Percentiles rank a stretch among this genome's conserved stretches.
Evolutionary conservation across 2,113 vertebrate species (phyloP).

Genomic region (Saguinus imperator): DNA sequence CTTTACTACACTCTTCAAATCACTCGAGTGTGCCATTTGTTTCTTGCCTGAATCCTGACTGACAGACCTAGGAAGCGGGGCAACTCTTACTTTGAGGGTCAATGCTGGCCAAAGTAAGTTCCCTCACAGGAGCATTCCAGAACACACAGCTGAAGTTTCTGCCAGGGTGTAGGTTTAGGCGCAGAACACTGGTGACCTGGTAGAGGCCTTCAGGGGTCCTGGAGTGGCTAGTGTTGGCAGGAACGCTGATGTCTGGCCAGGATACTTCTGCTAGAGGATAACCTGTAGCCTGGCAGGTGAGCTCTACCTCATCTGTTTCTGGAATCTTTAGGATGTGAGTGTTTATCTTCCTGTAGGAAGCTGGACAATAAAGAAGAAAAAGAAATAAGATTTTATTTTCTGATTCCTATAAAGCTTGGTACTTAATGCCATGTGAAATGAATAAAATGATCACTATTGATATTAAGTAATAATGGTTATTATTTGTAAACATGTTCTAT

Average conservation of each 20-base stretch:
- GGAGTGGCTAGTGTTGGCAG: constrained; percentile 77
- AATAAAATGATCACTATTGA: not conserved
- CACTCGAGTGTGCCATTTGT: not conserved
- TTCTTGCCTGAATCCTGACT: not conserved
- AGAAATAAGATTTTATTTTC: not conserved
- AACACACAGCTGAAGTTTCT: constrained; percentile 89
- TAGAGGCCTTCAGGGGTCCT: constrained; percentile 83
- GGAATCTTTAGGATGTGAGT: constrained; percentile 55
- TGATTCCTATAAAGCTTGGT: not conserved
- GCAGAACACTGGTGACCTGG: constrained; percentile 86
- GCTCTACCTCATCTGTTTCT: constrained; percentile 74
- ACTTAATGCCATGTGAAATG: not conserved
- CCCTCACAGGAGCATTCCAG: constrained; percentile 73
- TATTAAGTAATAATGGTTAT: constrained; percentile 2
- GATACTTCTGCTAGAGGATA: constrained; percentile 85
- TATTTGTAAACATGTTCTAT: not conserved
- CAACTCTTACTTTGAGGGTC: constrained; percentile 68
- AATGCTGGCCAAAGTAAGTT: constrained; percentile 69
- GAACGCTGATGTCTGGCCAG: constrained; percentile 82
- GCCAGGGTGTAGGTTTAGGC: constrained; percentile 66
- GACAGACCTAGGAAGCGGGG: not conserved
- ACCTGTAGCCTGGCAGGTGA: constrained; percentile 88
- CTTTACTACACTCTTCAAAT: not conserved
- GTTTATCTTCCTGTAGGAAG: constrained; percentile 81
- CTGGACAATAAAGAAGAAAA: constrained; percentile 75